Percentiles rank a stretch among this genome's conserved stretches.
These are phyloP conservation scores for Cnemophilus loriae DNA, from an alignment of 2,113 vertebrate genomes.

Conservation along the genomic window DNA sequence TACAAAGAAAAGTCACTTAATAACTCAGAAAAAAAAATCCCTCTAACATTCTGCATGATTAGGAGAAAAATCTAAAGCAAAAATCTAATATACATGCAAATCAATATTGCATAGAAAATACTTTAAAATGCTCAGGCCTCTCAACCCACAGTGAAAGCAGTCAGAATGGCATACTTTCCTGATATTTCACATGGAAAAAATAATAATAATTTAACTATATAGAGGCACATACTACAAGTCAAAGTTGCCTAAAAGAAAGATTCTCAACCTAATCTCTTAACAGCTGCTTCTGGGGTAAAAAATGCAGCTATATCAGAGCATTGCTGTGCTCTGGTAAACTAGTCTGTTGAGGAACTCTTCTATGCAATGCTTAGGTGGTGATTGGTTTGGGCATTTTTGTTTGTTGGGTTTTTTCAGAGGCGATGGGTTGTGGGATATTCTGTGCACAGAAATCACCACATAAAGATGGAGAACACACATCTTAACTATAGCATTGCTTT, in stretches of 20 bases:
- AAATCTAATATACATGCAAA: constrained; percentile 15
- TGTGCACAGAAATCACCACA: background rate
- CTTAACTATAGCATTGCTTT: background rate
- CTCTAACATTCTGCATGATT: background rate
- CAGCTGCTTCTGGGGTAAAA: background rate
- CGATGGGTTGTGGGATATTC: rapidly evolving
- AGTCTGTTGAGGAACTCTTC: background rate
- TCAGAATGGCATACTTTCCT: background rate
- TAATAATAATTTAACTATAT: background rate
- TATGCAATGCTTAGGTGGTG: background rate
- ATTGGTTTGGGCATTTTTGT: rapidly evolving
- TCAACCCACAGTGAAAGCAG: background rate
- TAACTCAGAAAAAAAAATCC: background rate
- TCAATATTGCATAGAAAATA: background rate
- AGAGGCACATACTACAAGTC: background rate
- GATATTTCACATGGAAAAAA: background rate
- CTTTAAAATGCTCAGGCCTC: background rate
- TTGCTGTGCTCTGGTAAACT: background rate
- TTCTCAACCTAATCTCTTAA: background rate
- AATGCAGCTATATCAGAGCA: background rate
- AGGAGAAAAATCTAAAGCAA: background rate
- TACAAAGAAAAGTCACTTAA: background rate
- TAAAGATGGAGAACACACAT: background rate
- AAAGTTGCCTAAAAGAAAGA: background rate
- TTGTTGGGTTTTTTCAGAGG: rapidly evolving